Evolutionary conservation across 2,797 vertebrate species (phyloP).

Genomic region (Betta splendens): DNA sequence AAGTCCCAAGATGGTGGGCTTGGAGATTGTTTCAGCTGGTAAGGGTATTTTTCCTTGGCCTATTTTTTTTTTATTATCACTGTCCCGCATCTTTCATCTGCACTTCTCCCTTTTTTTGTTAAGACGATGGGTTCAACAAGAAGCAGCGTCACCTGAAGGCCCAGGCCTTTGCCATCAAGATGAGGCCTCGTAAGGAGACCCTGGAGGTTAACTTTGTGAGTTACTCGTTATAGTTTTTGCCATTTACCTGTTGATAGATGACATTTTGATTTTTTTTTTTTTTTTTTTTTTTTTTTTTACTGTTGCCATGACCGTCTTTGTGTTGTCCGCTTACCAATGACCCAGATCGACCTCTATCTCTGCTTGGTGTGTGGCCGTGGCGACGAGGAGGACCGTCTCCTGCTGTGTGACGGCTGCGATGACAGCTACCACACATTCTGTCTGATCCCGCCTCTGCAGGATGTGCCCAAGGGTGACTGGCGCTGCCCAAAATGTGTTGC

Average conservation of each 20-base stretch:
- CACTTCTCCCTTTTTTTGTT: not conserved
- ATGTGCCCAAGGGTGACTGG: slow-evolving; percentile 98
- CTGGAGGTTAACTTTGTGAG: slow-evolving; percentile 98
- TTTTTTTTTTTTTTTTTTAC: not conserved
- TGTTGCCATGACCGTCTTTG: slow-evolving; percentile 1
- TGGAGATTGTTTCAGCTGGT: slow-evolving; percentile 85
- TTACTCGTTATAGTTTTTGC: slow-evolving; percentile 32
- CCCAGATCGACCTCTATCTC: slow-evolving; percentile 95
- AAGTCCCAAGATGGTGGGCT: slow-evolving; percentile 91
- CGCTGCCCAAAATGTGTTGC: slow-evolving; percentile 97
- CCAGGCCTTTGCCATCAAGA: slow-evolving; percentile 95
- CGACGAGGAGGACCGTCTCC: slow-evolving; percentile 93
- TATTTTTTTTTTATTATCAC: not conserved
- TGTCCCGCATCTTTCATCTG: not conserved
- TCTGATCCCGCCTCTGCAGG: slow-evolving; percentile 94
- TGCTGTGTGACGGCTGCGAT: slow-evolving; percentile 97
- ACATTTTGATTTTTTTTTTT: not conserved
- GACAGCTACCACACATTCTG: slow-evolving; percentile 99
- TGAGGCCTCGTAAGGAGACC: slow-evolving; percentile 95
- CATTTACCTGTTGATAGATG: not conserved
- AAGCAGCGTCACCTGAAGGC: slow-evolving; percentile 92
- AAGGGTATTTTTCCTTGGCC: slow-evolving; percentile 10
- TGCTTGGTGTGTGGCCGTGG: slow-evolving; percentile 97
- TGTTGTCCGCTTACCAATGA: not conserved
- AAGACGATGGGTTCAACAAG: slow-evolving; percentile 89